Conservation (phyloP, 2,113 vertebrate species). For the Diglossa brunneiventris region DNA sequence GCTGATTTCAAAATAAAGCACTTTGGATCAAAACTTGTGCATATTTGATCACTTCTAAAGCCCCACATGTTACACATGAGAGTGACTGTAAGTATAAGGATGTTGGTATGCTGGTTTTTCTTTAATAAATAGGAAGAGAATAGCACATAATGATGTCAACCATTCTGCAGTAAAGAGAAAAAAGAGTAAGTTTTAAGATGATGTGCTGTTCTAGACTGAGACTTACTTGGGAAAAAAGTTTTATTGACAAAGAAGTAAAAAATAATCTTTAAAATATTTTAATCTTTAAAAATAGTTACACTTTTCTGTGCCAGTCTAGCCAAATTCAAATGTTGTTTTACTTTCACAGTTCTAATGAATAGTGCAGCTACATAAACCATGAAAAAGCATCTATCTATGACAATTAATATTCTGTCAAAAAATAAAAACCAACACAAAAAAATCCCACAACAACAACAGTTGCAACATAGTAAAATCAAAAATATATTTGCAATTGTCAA, state of each 20-base stretch:
- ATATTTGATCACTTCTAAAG: background rate
- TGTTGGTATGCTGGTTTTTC: background rate
- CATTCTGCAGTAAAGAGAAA: background rate
- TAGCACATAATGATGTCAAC: background rate
- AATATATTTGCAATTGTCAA: background rate
- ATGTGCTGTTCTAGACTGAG: background rate
- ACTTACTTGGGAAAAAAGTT: background rate
- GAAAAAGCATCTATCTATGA: background rate
- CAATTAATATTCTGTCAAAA: background rate
- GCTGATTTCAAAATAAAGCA: background rate
- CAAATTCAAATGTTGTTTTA: background rate
- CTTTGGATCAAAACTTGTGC: background rate
- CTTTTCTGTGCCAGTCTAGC: background rate
- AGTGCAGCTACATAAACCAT: background rate
- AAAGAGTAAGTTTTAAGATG: background rate
- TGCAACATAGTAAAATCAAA: background rate
- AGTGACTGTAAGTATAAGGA: background rate
- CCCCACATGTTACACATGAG: background rate
- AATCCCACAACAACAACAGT: fast-evolving
- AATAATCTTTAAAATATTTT: background rate
- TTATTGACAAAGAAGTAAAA: background rate
- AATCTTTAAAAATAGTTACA: background rate
- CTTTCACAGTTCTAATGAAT: background rate
- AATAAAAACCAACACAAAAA: background rate
- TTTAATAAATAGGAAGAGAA: background rate